A percentile compares a stretch with the other conserved stretches of the same genome.
Conservation (phyloP, 2,797 vertebrate genomes). For the Rhinatrema bivittatum region DNA sequence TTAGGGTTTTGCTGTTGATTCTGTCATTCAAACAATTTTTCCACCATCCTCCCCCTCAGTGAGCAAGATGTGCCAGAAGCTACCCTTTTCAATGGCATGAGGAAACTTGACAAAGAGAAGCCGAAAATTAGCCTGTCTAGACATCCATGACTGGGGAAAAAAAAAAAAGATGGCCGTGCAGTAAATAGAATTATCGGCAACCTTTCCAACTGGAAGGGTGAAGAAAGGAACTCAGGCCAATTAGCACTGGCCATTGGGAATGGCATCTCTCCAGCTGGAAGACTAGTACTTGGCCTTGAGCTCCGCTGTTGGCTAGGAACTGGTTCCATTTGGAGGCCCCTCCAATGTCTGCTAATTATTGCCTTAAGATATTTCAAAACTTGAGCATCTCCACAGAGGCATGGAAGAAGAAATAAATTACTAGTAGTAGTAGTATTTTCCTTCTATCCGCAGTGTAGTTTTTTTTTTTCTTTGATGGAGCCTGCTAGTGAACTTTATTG, state of each 20-base stretch:
- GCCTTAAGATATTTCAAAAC: background rate
- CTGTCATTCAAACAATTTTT: too few relatives aligned
- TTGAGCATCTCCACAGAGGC: too few relatives aligned
- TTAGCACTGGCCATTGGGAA: constrained; percentile 1
- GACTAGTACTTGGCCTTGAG: constrained; percentile 7
- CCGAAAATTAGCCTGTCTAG: background rate
- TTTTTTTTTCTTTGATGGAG: too few relatives aligned
- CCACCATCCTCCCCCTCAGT: too few relatives aligned
- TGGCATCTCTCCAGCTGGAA: background rate
- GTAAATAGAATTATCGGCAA: background rate
- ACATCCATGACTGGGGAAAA: background rate
- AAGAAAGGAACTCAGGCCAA: constrained; percentile 6
- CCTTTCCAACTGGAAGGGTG: background rate
- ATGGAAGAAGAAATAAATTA: too few relatives aligned
- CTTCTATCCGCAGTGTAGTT: background rate
- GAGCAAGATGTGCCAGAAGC: background rate
- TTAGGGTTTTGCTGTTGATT: constrained; percentile 10
- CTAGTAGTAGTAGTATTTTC: too few relatives aligned
- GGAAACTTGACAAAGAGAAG: background rate
- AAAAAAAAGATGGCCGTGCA: background rate
- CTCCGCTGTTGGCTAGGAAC: background rate
- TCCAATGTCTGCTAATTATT: constrained; percentile 10
- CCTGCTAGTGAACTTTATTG: too few relatives aligned
- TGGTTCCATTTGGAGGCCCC: constrained; percentile 12
- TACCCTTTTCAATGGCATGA: background rate